Evolutionary conservation across 2,797 vertebrate genomes (phyloP), one percentile per base, ranked within the genome.

Genomic region (Gallirallus australis): DNA sequence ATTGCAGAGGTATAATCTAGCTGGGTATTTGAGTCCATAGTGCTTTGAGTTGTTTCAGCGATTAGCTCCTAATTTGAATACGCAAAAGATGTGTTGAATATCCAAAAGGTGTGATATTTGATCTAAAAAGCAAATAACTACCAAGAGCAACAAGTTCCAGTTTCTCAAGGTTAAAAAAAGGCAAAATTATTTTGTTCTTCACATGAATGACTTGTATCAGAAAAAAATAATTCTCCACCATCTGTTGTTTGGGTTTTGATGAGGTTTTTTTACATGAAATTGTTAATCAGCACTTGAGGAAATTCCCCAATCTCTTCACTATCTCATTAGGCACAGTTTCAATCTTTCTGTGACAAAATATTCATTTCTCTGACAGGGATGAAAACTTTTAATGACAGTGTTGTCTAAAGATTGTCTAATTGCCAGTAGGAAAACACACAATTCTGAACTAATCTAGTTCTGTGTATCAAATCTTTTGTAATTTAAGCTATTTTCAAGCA

Each of bases 171-270:
- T 84, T 90, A 70, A 94, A 83, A 76, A 94, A 85, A 79, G 30
- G 39, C 45, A 91, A 96, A 95, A 94, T 75, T 82, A 91, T 85
- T 90, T 93, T 82, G 63, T 90, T 88, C 66, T 94, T 93, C 50
- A 76, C 13, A 90, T 91, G 83, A 82, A 80, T 87, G 37, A 75
- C 52, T 91, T 94, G 40, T 61, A 94, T 82, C 50, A 80, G 78
- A 80, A 96, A 84, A 96, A 84, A 96, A 96, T 89, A 96, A 96
- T 96, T 96, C 94, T 82, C 42, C 90, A 82, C 93, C 95, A 96
- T 96, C 95, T 97, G 95, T 97, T 97, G 95, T 97, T 97, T 97
- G 95, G 93, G 95, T 93, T 97, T 92, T 45, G 47, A 40, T 33
- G 2, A 11, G 30, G 18, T 31, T 2, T 0, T n/a, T 76, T 63